Evolutionary conservation across 2,113 vertebrate species (phyloP).

Genomic region (Vulpes ferrilata): DNA sequence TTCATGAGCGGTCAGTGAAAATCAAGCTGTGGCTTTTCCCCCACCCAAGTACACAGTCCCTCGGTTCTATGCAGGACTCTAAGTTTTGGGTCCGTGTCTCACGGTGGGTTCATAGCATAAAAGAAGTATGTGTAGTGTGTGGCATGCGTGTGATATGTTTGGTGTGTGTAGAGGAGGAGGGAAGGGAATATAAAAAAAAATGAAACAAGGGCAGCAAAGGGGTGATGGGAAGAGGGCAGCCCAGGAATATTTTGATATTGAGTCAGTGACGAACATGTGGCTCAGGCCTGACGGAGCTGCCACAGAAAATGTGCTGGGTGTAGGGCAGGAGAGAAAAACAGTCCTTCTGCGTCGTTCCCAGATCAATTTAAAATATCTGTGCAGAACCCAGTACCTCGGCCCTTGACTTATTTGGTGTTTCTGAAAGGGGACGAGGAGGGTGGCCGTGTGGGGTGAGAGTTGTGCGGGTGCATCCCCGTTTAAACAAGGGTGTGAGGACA

Average conservation of each 20-base stretch:
- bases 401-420: conserved; percentile 79
- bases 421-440: not conserved
- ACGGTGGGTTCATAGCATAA: not conserved
- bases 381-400: conserved; percentile 3
- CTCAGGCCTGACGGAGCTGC: conserved; percentile 61
- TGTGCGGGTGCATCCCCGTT: not conserved
- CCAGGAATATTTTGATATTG: conserved; percentile 63
- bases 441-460: not conserved
- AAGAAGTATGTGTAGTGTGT: not conserved
- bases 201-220: not conserved
- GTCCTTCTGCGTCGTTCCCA: conserved; percentile 60
- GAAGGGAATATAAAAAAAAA: not conserved
- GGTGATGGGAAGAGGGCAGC: not conserved
- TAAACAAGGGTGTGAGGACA: conserved; percentile 64
- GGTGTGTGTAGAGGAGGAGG: not conserved
- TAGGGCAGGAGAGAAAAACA: conserved; percentile 32
- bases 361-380: conserved; percentile 64
- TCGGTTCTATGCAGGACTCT: not conserved
- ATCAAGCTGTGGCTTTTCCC: not conserved
- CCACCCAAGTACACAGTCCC: not conserved
- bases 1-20: not conserved
- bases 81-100: not conserved
- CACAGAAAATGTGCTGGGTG: conserved; percentile 52
- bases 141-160: not conserved
- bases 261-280: conserved; percentile 57